Base-by-base conservation (phyloP, 2,113 vertebrate species). In the Glaucidium brasilianum region DNA sequence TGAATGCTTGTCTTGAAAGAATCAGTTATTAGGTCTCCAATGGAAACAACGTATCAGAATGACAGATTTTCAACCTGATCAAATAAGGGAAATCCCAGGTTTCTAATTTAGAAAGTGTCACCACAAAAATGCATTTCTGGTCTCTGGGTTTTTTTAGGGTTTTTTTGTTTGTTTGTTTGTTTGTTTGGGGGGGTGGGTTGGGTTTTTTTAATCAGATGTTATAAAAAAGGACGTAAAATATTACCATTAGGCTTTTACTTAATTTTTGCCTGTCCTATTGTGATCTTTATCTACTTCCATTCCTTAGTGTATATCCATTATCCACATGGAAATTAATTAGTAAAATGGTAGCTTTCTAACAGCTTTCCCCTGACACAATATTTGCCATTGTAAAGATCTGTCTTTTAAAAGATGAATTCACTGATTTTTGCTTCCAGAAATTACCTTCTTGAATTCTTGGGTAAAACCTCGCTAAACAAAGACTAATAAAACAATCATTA, bases 401-500 rank as follows among this genome's bases (percentile, higher is more conserved):
- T 15, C 17, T 68, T 90, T 59, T 45, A 6, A 64, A 76, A 91
- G 88, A 47, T 6, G 35, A 60, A 74, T 26, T 75, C 32, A 39
- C 0, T 89, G 8, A 58, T 66, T 83, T 90, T 90, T 72, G 25
- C 55, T 47, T 76, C 27, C 58, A 72, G 30, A 91, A 91, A 53
- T 17, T 13, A 55, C 19, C 32, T 81, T 56, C 37, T 86, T 63
- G 7, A 92, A 77, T 74, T 88, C 41, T 78, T 79, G 1, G 1
- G 11, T 81, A 90, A 73, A 11, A 19, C 2, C 77, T 55, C 41
- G 41, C 29, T 64, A 68, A 88, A 85, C 21, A 87, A 77, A 63
- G n/a, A 32, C 56, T 72, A 96, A 89, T 82, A 76, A 84, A 96
- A 96, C 72, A 92, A 82, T 52, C 52, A 59, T 89, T 59, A 74